Base-by-base conservation (phyloP, 2,888 invertebrate species). In the Pedicia rivosa region DNA sequence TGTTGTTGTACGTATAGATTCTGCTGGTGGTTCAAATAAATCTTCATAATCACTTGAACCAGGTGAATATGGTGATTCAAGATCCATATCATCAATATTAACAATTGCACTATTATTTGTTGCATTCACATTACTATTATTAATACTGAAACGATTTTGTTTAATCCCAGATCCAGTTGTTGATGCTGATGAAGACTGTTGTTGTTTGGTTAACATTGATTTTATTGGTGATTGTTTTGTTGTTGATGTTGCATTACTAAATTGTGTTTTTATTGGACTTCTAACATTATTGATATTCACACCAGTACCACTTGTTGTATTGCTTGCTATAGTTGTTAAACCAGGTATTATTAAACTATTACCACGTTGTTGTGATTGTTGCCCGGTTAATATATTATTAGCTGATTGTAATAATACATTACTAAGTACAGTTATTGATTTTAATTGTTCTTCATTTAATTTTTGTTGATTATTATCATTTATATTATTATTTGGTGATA, bases 41-140 rank as follows among this genome's bases (percentile, higher is more conserved):
- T 87, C 86, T 49, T 86, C 84, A 54, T 82, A 84, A 58, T 87
- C 80, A 49, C 78, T 80, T n/a, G 84, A 83, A 31, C 82, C 86
- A 0, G 87, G 87, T 34, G 86, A 86, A 63, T 88, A 87, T 0
- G 88, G 90, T 15, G 87, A 86, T 46, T 78, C 78, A 54, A 78
- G 72, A 47, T 81, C 80, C 59, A 75, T 68, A 45, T 69, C 67
- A 46, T 76, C 77, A 26, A 36, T 38, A 7, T 16, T 63, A 1
- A 50, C 46, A 44, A 28, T 39, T 20, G 8, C 20, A 15, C 37
- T 19, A 28, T 27, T 35, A 26, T 25, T 35, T 3, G 15, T 16
- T 12, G 8, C 15, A 47, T 44, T 7, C 55, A 57, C 7, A 7
- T 65, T 64, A 32, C 56, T 63, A 13, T 61, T 59, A 42, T 63